Percentiles rank a stretch among this genome's conserved stretches.
Conservation (phyloP, 2,113 vertebrate genomes). For the Poeciliopsis occidentalis region DNA sequence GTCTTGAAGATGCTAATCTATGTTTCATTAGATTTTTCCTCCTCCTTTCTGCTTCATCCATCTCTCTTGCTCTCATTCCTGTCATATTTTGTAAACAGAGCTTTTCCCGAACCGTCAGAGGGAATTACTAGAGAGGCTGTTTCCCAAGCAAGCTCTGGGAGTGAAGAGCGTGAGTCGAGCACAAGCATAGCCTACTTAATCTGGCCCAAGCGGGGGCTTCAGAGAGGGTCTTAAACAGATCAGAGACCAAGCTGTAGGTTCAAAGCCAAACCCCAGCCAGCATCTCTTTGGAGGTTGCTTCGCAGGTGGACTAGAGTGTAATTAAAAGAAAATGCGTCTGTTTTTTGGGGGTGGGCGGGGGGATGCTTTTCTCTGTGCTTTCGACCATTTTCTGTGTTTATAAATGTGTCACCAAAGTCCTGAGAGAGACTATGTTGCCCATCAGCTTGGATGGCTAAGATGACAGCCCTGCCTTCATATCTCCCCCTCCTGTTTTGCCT, state of each 20-base stretch:
- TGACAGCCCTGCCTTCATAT: slow-evolving; percentile 30
- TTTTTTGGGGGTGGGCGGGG: no score
- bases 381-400: slow-evolving; percentile 1
- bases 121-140: slow-evolving; percentile 70
- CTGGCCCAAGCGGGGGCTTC: slow-evolving; percentile 62
- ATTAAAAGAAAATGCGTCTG: slow-evolving; percentile 1
- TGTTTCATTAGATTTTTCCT: slow-evolving; percentile 78
- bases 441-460: slow-evolving; percentile 46
- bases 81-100: slow-evolving; percentile 79
- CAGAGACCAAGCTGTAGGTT: slow-evolving; percentile 57
- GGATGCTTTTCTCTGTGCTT: background rate
- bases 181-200: slow-evolving; percentile 55
- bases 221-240: slow-evolving; percentile 72
- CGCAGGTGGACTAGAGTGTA: slow-evolving; percentile 23
- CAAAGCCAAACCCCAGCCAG: slow-evolving; percentile 55
- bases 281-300: slow-evolving; percentile 44
- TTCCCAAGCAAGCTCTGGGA: slow-evolving; percentile 57
- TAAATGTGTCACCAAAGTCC: slow-evolving; percentile 13
- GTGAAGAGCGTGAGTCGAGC: slow-evolving; percentile 30
- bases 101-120: slow-evolving; percentile 73
- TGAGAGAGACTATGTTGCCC: slow-evolving; percentile 23
- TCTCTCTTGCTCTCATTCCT: slow-evolving; percentile 40
- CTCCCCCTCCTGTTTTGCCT: slow-evolving; percentile 28
- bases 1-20: slow-evolving; percentile 78
- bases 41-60: slow-evolving; percentile 24